A percentile compares a stretch with the other conserved stretches of the same genome.
phyloP scores from a whole-genome alignment of 2,113 vertebrate species.

The Heterocephalus glaber region DNA sequence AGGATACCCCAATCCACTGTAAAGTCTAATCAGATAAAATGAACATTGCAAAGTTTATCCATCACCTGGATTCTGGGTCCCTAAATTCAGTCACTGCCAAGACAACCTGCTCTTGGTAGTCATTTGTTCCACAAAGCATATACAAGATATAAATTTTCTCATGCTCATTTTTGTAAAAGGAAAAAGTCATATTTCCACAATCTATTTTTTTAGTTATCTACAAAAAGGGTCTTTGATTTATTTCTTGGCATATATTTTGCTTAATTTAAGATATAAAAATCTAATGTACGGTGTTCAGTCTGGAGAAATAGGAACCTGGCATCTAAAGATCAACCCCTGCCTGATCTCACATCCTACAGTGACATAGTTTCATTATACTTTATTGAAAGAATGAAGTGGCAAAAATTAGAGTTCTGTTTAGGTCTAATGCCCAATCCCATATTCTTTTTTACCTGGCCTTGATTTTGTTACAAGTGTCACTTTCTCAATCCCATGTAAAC shows the following conservation, averaged over 20 bases:
- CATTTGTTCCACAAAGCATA: constrained; percentile 13
- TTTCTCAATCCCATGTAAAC: constrained; percentile 14
- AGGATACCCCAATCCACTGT: neutral
- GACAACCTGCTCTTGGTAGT: constrained; percentile 8
- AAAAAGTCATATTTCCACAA: constrained; percentile 19
- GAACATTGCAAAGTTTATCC: neutral
- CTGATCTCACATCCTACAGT: neutral
- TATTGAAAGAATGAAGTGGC: neutral
- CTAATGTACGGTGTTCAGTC: neutral
- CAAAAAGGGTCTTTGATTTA: constrained; percentile 1
- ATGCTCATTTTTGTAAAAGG: neutral
- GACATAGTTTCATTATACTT: neutral
- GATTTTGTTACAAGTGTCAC: neutral
- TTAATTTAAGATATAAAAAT: constrained; percentile 41
- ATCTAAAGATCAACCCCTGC: neutral
- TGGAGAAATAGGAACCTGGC: neutral
- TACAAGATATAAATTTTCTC: constrained; percentile 19
- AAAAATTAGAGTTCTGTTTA: constrained; percentile 51
- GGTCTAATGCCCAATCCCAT: neutral
- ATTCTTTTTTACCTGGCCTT: neutral
- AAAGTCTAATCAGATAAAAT: constrained; percentile 10
- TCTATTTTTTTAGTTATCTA: neutral
- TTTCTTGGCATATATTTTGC: constrained; percentile 36
- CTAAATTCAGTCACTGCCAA: neutral
- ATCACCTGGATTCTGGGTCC: constrained; percentile 37